Base-by-base conservation (phyloP, 1,140 invertebrate species). In the Drosophila kanapiae region DNA sequence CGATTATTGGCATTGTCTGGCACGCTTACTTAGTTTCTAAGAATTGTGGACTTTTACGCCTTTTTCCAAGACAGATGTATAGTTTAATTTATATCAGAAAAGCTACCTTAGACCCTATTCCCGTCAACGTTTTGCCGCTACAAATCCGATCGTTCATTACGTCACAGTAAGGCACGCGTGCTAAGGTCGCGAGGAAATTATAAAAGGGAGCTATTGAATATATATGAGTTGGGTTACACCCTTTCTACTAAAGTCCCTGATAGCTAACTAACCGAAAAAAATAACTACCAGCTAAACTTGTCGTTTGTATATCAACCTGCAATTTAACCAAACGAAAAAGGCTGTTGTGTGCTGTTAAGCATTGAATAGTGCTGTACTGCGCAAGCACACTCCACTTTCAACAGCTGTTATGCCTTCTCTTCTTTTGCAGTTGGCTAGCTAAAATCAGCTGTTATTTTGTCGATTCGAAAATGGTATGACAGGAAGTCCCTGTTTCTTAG, bases 151-250 rank as follows among this genome's bases (percentile, higher is more conserved):
- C 14, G 54, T 61, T 33, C 29, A 10, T 47, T 31, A 33, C 27
- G 37, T 48, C 48, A 48, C n/a, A 18, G 40, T n/a, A 38, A n/a
- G 29, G 38, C 29, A 63, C 45, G 51, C 61, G 18, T 61, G 62
- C 29, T 31, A n/a, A 23, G 11, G 14, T 54, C 18, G 38, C 23
- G 16, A 38, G 23, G n/a, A 23, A 37, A 29, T 59, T 9, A 8
- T 7, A 16, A 14, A 9, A 18, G 6, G 4, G 10, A 18, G 2
- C 6, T 42, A 42, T 42, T 14, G 9, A 7, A n/a, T 31, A 31
- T 35, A 35, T 10, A 35, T 35, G 7, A 0, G 1, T 3, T 35
- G 33, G 31, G 5, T 31, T 23, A 23, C 5, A 7, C 2, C 6
- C 31, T 31, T 7, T 31, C 31, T 8, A 2, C 9, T 35, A 35